Percentiles rank a stretch among this genome's conserved stretches.
Conservation (phyloP, 2,888 invertebrate genomes). For the Cephus runcator region DNA sequence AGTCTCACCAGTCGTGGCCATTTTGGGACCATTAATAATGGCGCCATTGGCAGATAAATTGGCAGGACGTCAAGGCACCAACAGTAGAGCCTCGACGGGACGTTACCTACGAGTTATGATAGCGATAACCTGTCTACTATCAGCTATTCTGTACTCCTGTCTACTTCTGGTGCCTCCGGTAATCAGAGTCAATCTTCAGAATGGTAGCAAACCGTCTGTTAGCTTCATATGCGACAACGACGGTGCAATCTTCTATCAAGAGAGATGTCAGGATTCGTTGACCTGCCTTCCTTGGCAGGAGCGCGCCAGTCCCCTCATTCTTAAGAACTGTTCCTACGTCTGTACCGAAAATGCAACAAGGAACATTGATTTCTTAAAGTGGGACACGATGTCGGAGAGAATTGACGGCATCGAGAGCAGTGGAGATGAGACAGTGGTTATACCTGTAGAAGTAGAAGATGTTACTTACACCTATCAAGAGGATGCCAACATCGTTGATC, state of each 20-base stretch:
- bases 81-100: constrained; percentile 69
- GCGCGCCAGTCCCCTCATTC: constrained; percentile 73
- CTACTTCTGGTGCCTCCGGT: constrained; percentile 76
- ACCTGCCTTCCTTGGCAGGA: constrained; percentile 76
- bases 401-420: not conserved
- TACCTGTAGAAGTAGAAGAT: not conserved
- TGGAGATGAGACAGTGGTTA: not conserved
- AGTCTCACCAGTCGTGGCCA: constrained; percentile 81
- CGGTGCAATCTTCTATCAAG: constrained; percentile 79
- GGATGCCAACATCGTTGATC: not conserved
- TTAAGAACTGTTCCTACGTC: constrained; percentile 78
- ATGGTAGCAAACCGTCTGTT: constrained; percentile 74
- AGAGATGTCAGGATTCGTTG: constrained; percentile 75
- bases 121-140: constrained; percentile 74
- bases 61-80: constrained; percentile 67
- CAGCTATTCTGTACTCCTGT: constrained; percentile 76
- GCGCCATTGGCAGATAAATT: constrained; percentile 83
- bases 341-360: constrained; percentile 61
- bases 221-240: constrained; percentile 78
- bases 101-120: constrained; percentile 76
- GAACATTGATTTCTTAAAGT: not conserved
- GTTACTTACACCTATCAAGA: not conserved
- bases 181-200: constrained; percentile 69
- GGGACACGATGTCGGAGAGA: not conserved
- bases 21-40: constrained; percentile 80